A percentile compares a stretch with the other conserved stretches of the same genome.
Evolutionary conservation across 2,797 vertebrate genomes (phyloP).

Genomic region (Ctenochaetus hawaiiensis): DNA sequence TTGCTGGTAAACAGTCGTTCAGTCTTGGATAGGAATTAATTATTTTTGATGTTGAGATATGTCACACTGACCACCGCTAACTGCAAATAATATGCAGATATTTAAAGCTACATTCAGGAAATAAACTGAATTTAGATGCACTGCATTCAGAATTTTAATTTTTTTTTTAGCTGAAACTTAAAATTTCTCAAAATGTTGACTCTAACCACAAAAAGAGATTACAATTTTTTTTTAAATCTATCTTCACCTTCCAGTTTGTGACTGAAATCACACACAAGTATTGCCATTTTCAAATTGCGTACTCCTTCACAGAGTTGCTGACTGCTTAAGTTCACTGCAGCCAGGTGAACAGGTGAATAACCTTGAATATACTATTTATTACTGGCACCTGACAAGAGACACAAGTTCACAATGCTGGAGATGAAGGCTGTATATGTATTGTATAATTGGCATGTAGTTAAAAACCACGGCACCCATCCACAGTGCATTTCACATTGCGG

Average conservation of each 20-base stretch:
- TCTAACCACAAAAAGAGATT: conserved; percentile 12
- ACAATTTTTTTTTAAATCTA: neutral
- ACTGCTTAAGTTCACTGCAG: conserved; percentile 18
- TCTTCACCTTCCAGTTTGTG: conserved; percentile 16
- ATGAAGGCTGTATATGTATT: conserved; percentile 30
- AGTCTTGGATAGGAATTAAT: conserved; percentile 52
- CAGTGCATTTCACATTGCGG: conserved; percentile 29
- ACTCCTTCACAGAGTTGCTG: conserved; percentile 29
- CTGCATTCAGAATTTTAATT: conserved; percentile 14
- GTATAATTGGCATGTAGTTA: conserved; percentile 5
- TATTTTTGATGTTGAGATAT: conserved; percentile 13
- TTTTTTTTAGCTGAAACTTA: neutral
- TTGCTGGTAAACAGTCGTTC: conserved; percentile 67
- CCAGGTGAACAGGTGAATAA: conserved; percentile 21
- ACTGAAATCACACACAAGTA: neutral
- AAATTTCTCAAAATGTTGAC: conserved; percentile 38
- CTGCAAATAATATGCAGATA: conserved; percentile 39
- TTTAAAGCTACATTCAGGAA: conserved; percentile 56
- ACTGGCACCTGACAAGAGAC: conserved; percentile 26
- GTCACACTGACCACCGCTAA: neutral
- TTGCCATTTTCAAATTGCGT: conserved; percentile 20
- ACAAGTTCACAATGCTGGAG: conserved; percentile 9
- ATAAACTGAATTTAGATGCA: conserved; percentile 43
- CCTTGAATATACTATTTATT: conserved; percentile 14
- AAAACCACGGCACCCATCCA: conserved; percentile 23